phyloP scores from a whole-genome alignment of 2,888 invertebrate species.

The Anoncus sp. region DNA sequence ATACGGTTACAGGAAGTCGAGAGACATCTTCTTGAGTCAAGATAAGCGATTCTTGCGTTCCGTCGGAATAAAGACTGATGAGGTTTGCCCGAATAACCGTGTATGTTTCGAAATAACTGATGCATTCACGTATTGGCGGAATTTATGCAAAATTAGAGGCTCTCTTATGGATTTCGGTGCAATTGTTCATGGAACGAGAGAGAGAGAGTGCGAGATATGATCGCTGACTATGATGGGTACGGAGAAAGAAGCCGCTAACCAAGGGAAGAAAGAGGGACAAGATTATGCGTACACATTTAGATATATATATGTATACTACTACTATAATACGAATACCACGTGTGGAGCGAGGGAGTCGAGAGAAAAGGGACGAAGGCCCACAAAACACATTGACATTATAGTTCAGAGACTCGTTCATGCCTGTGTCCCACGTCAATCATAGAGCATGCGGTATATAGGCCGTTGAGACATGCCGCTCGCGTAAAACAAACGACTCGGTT shows the following conservation, averaged over 20 bases:
- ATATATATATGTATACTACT: not conserved
- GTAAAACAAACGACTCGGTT: slow-evolving; percentile 69
- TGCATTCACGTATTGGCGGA: not conserved
- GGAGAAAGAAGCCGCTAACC: not conserved
- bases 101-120: not conserved
- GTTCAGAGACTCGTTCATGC: slow-evolving; percentile 51
- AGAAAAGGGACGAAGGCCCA: slow-evolving; percentile 17
- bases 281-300: not conserved
- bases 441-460: slow-evolving; percentile 45
- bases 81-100: too few relatives aligned
- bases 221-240: too few relatives aligned
- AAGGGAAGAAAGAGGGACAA: slow-evolving; percentile 15
- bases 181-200: not conserved
- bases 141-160: not conserved
- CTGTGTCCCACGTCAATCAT: slow-evolving; percentile 76
- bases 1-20: not conserved
- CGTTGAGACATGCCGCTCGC: slow-evolving; percentile 42
- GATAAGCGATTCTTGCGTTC: not conserved
- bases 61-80: slow-evolving; percentile 10
- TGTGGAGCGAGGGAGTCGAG: slow-evolving; percentile 41
- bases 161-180: not conserved
- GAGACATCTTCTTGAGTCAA: not conserved
- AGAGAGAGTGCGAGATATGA: too few relatives aligned
- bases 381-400: slow-evolving; percentile 36
- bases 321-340: not conserved